phyloP scores from a whole-genome alignment of 35 echinoderm and acorn worm species.

The Patiria miniata region DNA sequence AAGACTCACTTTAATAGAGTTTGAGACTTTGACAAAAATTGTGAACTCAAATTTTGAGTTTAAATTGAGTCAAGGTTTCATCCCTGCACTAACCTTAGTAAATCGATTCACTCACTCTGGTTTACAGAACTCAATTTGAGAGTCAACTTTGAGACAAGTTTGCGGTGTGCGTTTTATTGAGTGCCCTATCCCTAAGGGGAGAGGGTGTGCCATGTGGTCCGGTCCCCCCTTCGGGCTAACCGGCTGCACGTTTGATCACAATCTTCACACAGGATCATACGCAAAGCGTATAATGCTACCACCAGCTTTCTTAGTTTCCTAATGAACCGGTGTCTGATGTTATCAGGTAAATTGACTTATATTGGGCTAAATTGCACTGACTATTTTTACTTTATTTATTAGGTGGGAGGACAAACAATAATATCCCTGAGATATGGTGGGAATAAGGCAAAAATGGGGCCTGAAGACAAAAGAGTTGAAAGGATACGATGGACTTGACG shows the following conservation, averaged over 20 bases:
- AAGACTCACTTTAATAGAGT: too few species aligned
- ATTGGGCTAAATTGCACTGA: neutral
- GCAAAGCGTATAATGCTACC: neutral
- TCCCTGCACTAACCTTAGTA: too few species aligned
- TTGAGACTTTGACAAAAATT: too few species aligned
- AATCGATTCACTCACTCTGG: neutral
- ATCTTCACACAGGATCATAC: neutral
- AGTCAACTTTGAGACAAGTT: neutral
- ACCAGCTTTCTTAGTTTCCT: neutral
- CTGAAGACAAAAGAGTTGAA: too few species aligned
- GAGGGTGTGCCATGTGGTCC: neutral
- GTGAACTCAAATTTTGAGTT: too few species aligned
- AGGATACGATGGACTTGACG: too few species aligned
- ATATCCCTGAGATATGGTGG: too few species aligned
- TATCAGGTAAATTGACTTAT: slow-evolving; percentile 15
- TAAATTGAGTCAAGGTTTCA: too few species aligned
- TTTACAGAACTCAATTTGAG: neutral
- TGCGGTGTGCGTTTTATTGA: neutral
- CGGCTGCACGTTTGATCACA: neutral
- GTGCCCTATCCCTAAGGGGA: neutral
- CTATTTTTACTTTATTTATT: too few species aligned
- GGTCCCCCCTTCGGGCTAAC: slow-evolving; percentile 6
- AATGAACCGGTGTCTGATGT: slow-evolving; percentile 2
- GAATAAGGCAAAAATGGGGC: too few species aligned
- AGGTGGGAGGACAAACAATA: too few species aligned